Conservation (phyloP, 2,888 invertebrate genomes). For the Dinocampus coccinellae region DNA sequence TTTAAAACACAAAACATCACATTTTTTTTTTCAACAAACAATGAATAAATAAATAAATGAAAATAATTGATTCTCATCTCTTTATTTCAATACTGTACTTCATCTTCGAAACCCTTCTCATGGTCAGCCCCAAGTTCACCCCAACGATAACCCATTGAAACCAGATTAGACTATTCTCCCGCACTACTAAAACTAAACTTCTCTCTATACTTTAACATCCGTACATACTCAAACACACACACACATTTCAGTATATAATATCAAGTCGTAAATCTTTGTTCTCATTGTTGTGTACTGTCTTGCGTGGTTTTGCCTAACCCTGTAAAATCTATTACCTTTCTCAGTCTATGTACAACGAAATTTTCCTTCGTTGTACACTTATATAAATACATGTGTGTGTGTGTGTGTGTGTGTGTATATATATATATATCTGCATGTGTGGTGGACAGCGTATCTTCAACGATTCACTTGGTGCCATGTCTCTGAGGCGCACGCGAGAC, state of each 20-base stretch:
- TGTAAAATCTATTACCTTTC: constrained; percentile 56
- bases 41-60: too few relatives aligned
- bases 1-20: too few relatives aligned
- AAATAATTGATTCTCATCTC: not conserved
- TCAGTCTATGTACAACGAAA: not conserved
- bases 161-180: constrained; percentile 14
- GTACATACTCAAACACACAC: not conserved
- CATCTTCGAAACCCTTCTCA: not conserved
- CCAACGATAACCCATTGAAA: constrained; percentile 16
- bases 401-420: constrained; percentile 10
- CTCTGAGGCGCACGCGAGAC: constrained; percentile 35
- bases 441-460: not conserved
- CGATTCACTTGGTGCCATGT: constrained; percentile 17
- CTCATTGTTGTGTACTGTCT: constrained; percentile 54
- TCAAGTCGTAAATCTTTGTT: constrained; percentile 53
- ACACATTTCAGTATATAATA: not conserved
- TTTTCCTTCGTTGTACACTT: constrained; percentile 23
- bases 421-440: constrained; percentile 11
- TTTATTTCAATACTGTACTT: not conserved
- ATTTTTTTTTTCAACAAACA: too few relatives aligned
- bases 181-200: not conserved
- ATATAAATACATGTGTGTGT: not conserved
- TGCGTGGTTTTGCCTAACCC: constrained; percentile 57
- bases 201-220: not conserved
- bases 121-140: constrained; percentile 20